Evolutionary conservation across 1,140 invertebrate species (phyloP).

Genomic region (Aphaenogaster ashmeadi): DNA sequence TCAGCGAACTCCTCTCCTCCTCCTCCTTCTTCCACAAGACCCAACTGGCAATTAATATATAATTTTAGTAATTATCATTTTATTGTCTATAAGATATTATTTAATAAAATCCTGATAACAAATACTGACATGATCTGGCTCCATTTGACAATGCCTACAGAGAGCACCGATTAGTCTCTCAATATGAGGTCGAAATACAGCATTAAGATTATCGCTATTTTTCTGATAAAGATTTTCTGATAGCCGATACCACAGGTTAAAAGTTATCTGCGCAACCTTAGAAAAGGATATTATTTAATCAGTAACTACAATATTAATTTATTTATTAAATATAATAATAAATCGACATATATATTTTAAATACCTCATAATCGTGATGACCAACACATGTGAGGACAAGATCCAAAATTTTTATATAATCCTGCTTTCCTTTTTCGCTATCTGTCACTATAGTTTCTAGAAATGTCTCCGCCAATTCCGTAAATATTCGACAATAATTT

Average conservation of each 20-base stretch:
- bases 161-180: conserved; percentile 95
- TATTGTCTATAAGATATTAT: not conserved
- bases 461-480: conserved; percentile 97
- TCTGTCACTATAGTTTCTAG: conserved; percentile 92
- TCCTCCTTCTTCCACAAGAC: conserved; percentile 93
- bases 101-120: not conserved
- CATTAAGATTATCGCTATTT: conserved; percentile 93
- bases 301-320: not conserved
- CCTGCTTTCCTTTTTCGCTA: conserved; percentile 86
- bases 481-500: conserved; percentile 98
- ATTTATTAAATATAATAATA: conserved; percentile 28
- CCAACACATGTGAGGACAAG: conserved; percentile 96
- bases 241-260: conserved; percentile 98
- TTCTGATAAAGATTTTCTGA: conserved; percentile 97
- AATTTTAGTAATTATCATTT: conserved; percentile 9
- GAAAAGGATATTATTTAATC: conserved; percentile 13
- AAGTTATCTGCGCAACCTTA: conserved; percentile 98
- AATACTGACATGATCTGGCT: conserved; percentile 93
- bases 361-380: conserved; percentile 98
- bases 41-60: conserved; percentile 88
- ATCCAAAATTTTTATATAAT: conserved; percentile 96
- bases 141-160: conserved; percentile 96
- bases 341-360: not conserved
- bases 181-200: conserved; percentile 95
- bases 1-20: conserved; percentile 89